Evolutionary conservation across 2,888 invertebrate species (phyloP).

Genomic region (Schizaphis graminum): DNA sequence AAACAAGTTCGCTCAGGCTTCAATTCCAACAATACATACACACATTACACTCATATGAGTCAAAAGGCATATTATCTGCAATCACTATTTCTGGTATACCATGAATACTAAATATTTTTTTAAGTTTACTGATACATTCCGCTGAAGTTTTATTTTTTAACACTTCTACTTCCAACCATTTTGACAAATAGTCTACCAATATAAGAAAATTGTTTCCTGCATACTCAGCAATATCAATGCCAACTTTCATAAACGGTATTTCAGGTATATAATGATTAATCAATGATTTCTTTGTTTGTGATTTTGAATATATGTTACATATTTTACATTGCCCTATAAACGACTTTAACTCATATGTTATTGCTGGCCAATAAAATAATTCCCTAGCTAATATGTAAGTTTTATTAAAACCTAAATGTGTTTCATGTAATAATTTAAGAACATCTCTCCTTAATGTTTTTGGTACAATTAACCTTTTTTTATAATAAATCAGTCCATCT

Average conservation of each 20-base stretch:
- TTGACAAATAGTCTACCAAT: not conserved
- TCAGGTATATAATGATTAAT: not conserved
- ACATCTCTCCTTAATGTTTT: not conserved
- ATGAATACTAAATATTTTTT: conserved; percentile 50
- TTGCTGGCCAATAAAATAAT: conserved; percentile 24
- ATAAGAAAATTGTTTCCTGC: too few relatives aligned
- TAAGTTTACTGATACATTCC: conserved; percentile 26
- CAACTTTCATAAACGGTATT: not conserved
- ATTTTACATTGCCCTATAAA: not conserved
- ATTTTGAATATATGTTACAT: not conserved
- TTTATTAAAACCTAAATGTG: conserved; percentile 16
- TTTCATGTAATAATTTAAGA: not conserved
- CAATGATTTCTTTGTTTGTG: not conserved
- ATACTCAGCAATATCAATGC: too few relatives aligned
- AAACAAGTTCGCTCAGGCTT: too few relatives aligned
- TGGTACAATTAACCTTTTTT: not conserved
- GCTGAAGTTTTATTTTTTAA: conserved; percentile 24
- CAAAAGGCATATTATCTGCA: conserved; percentile 67
- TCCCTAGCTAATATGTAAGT: not conserved
- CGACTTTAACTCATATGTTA: not conserved
- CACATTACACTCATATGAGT: too few relatives aligned
- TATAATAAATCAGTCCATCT: not conserved
- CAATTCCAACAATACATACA: too few relatives aligned
- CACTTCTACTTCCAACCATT: conserved; percentile 45
- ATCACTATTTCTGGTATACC: conserved; percentile 48